Conservation (phyloP, 2,888 invertebrate species). For the Heliconius charithonia region DNA sequence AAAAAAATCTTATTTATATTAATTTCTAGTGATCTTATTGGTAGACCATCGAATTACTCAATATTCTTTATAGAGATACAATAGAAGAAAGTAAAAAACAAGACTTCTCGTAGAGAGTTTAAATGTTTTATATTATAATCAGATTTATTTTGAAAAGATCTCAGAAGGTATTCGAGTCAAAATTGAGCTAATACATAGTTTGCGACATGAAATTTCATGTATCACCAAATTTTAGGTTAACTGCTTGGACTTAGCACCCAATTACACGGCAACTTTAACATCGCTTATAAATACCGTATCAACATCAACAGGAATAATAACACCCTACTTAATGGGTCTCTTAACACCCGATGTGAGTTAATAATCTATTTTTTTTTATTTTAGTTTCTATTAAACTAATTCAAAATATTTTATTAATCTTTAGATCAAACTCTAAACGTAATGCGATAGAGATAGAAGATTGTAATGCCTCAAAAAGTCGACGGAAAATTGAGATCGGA, state of each 20-base stretch:
- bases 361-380: neutral
- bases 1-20: too few species aligned
- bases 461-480: too few species aligned
- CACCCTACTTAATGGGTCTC: constrained; percentile 66
- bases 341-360: constrained; percentile 74
- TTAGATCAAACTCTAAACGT: neutral
- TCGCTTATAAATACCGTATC: constrained; percentile 81
- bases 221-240: constrained; percentile 43
- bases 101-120: too few species aligned
- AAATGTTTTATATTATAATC: too few species aligned
- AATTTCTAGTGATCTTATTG: too few species aligned
- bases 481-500: too few species aligned
- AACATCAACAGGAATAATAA: constrained; percentile 68
- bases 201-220: neutral
- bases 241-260: constrained; percentile 66
- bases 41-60: too few species aligned
- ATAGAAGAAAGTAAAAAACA: too few species aligned
- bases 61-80: too few species aligned
- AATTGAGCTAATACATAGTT: neutral
- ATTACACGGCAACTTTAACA: constrained; percentile 81
- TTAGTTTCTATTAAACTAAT: neutral
- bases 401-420: neutral
- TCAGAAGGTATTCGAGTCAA: too few species aligned
- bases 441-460: neutral
- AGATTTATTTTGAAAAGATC: too few species aligned